Evolutionary conservation across 2,888 invertebrate genomes (phyloP).

Genomic region (Biston stratarius): DNA sequence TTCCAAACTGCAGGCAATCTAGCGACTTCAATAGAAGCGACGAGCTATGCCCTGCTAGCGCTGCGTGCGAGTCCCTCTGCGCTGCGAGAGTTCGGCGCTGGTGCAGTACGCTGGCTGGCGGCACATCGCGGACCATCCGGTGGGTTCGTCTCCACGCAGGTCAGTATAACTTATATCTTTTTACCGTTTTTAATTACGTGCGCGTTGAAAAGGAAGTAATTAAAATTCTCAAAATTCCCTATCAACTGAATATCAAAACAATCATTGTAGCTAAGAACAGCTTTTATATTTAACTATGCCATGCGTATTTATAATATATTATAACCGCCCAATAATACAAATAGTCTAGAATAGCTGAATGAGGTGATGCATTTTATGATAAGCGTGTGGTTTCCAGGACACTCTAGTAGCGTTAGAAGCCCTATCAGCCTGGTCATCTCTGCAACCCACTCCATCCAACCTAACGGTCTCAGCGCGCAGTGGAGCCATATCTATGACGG

Average conservation of each 20-base stretch:
- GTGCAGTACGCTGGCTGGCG: slow-evolving; percentile 90
- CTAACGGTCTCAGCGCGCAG: slow-evolving; percentile 66
- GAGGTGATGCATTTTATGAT: not conserved
- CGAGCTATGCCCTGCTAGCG: slow-evolving; percentile 88
- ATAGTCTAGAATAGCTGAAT: not conserved
- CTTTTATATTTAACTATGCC: too few species aligned
- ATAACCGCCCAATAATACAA: not conserved
- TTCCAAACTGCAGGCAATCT: slow-evolving; percentile 69
- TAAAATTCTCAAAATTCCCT: too few species aligned
- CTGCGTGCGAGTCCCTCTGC: slow-evolving; percentile 67
- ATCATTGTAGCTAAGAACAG: too few species aligned
- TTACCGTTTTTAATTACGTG: too few species aligned
- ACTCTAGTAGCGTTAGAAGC: slow-evolving; percentile 87
- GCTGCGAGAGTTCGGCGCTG: slow-evolving; percentile 79
- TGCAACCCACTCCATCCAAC: slow-evolving; percentile 55
- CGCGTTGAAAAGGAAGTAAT: too few species aligned
- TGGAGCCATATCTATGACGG: slow-evolving; percentile 18
- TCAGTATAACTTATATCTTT: slow-evolving; percentile 47
- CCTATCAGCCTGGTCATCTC: slow-evolving; percentile 75
- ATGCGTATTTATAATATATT: too few species aligned
- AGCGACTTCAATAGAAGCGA: slow-evolving; percentile 89
- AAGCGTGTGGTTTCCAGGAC: slow-evolving; percentile 70
- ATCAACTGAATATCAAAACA: too few species aligned
- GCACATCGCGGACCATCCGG: slow-evolving; percentile 89
- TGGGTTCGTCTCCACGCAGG: slow-evolving; percentile 92